Percentiles rank a stretch among this genome's conserved stretches.
phyloP scores from a whole-genome alignment of 2,113 vertebrate genomes.

The Rhynchomys soricoides region DNA sequence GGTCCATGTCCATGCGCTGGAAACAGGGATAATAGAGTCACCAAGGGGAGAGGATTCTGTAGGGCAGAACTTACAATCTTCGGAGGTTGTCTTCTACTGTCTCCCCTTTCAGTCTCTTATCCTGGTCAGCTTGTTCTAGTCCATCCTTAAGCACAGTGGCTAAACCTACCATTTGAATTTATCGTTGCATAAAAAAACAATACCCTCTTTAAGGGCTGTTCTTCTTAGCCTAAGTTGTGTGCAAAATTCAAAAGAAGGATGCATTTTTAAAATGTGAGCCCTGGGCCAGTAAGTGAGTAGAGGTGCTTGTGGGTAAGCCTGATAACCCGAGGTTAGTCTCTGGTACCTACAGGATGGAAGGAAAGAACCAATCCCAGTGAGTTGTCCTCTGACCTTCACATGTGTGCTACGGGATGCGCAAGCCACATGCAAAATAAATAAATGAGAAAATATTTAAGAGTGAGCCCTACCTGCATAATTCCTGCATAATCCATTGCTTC shows the following conservation, averaged over 20 bases:
- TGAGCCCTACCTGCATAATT: neutral
- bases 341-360: neutral
- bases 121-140: neutral
- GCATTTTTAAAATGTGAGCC: constrained; percentile 15
- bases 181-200: neutral
- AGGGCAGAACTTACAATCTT: fast-evolving
- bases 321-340: neutral
- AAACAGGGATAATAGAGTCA: neutral
- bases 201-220: neutral
- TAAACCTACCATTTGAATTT: neutral
- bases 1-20: constrained; percentile 97
- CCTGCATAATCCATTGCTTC: neutral
- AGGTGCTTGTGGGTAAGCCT: neutral
- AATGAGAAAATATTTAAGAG: neutral
- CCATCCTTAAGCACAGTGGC: neutral
- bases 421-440: neutral
- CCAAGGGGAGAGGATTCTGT: neutral
- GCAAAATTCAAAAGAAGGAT: neutral
- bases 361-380: too few species aligned
- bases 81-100: fast-evolving
- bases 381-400: neutral
- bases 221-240: neutral
- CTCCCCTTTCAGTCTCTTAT: neutral
- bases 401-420: neutral
- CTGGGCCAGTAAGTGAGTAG: neutral